Base-by-base conservation (phyloP, 2,113 vertebrate species). In the Plectropomus leopardus region DNA sequence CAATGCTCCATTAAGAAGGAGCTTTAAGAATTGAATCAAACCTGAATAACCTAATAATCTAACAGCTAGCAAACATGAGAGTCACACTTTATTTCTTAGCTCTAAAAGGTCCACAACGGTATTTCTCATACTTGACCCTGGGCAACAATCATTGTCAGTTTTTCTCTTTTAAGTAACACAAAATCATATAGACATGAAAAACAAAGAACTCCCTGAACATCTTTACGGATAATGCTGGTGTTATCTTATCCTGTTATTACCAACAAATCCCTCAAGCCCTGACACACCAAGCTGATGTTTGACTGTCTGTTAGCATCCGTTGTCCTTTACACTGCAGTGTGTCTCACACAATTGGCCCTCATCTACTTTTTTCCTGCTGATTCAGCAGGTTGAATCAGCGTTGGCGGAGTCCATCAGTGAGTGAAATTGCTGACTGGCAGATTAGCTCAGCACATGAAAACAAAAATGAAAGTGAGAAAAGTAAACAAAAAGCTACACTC, bases 1-100 rank as follows among this genome's bases (percentile, higher is more conserved):
- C 94, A 91, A 86, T 85, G 93, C 80, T 88, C 89, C 87, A 44
- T 83, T 65, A 81, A 40, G 57, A 59, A 72, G 83, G 87, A 92
- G 82, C 75, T 82, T 86, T 86, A 91, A 91, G 63, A 93, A 68
- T 83, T 94, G 95, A 96, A 95, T 95, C 93, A 97, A 97, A 96
- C 97, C 96, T 97, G 97, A 97, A 97, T 96, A 92, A 92, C 86
- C 83, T 90, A 96, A 96, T 96, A 88, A 81, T 65, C 72, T 66
- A 86, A 83, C 55, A 83, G 61, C 77, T 70, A 85, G 59, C 60
- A 78, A 91, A 95, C 89, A 93, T 93, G 92, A 90, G 21, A 90
- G 86, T 89, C 85, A 89, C 67, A 87, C 86, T 85, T 84, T 42
- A 63, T 51, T 76, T 84, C 63, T 84, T n/a, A 78, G 74, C 57